A percentile compares a stretch with the other conserved stretches of the same genome.
phyloP scores from a whole-genome alignment of 1,140 invertebrate genomes.

The Dufourea novaeangliae region DNA sequence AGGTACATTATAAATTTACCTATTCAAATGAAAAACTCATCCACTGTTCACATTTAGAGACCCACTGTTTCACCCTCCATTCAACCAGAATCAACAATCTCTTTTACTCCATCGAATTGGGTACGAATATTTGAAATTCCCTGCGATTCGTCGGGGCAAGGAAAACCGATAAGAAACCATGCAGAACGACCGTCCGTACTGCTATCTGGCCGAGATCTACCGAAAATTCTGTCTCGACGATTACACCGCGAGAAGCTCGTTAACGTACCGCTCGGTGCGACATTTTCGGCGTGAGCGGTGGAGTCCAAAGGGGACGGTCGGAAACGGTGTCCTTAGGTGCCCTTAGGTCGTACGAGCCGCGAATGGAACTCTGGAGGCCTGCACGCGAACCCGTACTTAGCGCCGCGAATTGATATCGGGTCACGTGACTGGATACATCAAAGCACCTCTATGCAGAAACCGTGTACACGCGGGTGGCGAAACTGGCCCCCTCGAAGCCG shows the following conservation, averaged over 20 bases:
- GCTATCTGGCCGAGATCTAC: conserved; percentile 3
- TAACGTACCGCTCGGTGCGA: not conserved
- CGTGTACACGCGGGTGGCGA: conserved; percentile 50
- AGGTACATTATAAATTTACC: not conserved
- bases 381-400: conserved; percentile 77
- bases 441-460: conserved; percentile 58
- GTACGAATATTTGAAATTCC: not conserved
- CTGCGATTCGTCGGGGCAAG: not conserved
- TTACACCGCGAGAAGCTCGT: conserved; percentile 26
- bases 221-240: conserved; percentile 12
- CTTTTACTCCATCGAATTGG: not conserved
- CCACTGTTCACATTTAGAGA: not conserved
- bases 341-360: too few relatives aligned
- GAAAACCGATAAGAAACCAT: not conserved
- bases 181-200: not conserved
- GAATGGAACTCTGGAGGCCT: conserved; percentile 35
- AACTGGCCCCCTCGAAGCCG: conserved; percentile 72
- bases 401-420: conserved; percentile 71
- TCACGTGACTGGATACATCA: conserved; percentile 76
- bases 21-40: not conserved
- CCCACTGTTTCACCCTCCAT: not conserved
- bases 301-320: not conserved
- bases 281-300: conserved; percentile 27
- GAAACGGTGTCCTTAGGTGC: conserved; percentile 59
- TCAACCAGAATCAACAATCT: not conserved